phyloP scores from a whole-genome alignment of 2,797 vertebrate species.

The Schizopygopsis pylzovi region DNA sequence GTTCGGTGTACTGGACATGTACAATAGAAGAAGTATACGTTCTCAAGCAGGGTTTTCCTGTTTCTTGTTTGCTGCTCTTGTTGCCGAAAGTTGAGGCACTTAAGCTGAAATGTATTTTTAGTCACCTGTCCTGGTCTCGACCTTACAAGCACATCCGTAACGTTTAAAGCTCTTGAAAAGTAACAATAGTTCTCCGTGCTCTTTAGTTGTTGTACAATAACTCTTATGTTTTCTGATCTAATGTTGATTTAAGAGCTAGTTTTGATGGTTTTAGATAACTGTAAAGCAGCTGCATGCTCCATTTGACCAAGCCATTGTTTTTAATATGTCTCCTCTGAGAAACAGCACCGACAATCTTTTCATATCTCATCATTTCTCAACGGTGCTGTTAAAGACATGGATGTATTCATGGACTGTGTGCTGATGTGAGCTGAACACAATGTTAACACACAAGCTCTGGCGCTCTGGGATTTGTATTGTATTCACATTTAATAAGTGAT shows the following conservation, averaged over 20 bases:
- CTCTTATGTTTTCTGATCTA: not conserved
- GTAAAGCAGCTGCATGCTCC: not conserved
- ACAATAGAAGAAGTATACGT: constrained; percentile 16
- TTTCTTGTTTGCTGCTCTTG: constrained; percentile 35
- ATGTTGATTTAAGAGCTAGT: not conserved
- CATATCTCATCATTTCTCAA: not conserved
- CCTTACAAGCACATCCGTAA: not conserved
- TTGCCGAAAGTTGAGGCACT: not conserved
- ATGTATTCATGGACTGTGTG: not conserved
- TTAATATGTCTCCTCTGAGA: not conserved
- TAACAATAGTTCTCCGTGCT: not conserved
- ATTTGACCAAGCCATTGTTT: constrained; percentile 21
- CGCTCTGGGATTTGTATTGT: not conserved
- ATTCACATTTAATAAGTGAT: not conserved
- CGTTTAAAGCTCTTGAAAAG: not conserved
- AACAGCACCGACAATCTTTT: not conserved
- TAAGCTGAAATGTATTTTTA: not conserved
- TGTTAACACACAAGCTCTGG: not conserved
- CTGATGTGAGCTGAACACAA: constrained; percentile 1
- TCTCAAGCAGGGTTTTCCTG: constrained; percentile 40
- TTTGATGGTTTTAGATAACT: not conserved
- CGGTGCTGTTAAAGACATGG: not conserved
- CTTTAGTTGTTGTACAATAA: not conserved
- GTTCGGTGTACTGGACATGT: not conserved
- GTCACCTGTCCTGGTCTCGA: not conserved